A percentile compares a stretch with the other conserved stretches of the same genome.
phyloP scores from a whole-genome alignment of 2,888 invertebrate genomes.

The Ochropleura plecta region DNA sequence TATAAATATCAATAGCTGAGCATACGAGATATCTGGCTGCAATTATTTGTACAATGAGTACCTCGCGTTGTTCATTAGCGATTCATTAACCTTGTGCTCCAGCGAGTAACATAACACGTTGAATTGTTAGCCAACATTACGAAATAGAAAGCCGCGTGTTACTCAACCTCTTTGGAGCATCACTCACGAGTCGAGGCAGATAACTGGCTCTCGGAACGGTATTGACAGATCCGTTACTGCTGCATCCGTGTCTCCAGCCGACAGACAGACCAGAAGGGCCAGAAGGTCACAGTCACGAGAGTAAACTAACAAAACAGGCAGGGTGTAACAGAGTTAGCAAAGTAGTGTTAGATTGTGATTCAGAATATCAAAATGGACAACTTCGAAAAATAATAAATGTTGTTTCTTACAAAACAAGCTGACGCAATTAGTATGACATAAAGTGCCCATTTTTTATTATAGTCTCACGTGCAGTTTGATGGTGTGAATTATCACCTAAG shows the following conservation, averaged over 20 bases:
- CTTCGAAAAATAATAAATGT: too few species aligned
- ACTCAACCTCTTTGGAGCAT: neutral
- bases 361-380: too few species aligned
- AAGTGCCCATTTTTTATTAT: too few species aligned
- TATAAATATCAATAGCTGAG: neutral
- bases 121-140: constrained; percentile 38
- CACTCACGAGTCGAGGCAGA: constrained; percentile 24
- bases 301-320: neutral
- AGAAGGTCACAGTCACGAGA: neutral
- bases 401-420: too few species aligned
- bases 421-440: too few species aligned
- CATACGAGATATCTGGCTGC: neutral
- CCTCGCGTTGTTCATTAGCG: neutral
- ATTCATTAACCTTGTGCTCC: neutral
- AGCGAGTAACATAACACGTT: constrained; percentile 11
- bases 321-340: too few species aligned
- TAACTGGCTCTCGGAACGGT: constrained; percentile 54
- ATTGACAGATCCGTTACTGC: constrained; percentile 54
- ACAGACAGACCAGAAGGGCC: constrained; percentile 27
- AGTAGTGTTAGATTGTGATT: too few species aligned
- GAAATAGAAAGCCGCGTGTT: constrained; percentile 44
- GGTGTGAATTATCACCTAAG: too few species aligned
- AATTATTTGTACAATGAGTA: constrained; percentile 17
- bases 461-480: too few species aligned
- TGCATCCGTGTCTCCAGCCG: constrained; percentile 22